Evolutionary conservation across 1,140 invertebrate species (phyloP).

Genomic region (Platyura marginata): DNA sequence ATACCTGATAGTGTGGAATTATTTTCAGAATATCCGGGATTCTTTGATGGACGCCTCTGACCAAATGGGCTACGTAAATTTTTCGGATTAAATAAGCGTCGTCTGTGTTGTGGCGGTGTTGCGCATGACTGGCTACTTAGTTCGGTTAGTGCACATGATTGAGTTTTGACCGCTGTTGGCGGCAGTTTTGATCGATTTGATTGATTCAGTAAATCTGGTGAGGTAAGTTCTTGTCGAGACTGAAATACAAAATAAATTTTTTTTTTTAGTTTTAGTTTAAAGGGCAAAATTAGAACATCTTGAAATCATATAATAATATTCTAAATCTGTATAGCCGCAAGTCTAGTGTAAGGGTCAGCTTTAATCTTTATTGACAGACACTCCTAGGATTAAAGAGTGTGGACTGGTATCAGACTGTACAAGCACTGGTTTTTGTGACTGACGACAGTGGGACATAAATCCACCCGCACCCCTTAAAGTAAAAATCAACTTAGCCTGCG

Average conservation of each 20-base stretch:
- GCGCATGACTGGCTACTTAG: conserved; percentile 44
- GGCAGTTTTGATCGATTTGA: conserved; percentile 12
- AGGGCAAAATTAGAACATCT: too few relatives aligned
- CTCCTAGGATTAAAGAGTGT: too few relatives aligned
- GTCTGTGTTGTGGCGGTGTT: conserved; percentile 56
- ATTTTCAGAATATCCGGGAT: conserved; percentile 15
- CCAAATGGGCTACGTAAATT: conserved; percentile 50
- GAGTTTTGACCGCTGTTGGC: conserved; percentile 12
- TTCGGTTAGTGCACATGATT: conserved; percentile 4
- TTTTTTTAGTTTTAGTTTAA: not conserved
- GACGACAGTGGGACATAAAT: too few relatives aligned
- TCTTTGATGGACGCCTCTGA: conserved; percentile 18
- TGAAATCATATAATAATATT: too few relatives aligned
- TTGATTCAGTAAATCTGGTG: conserved; percentile 23
- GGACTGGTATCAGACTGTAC: too few relatives aligned
- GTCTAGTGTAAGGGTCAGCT: too few relatives aligned
- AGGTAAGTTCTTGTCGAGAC: conserved; percentile 23
- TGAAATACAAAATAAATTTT: conserved; percentile 4
- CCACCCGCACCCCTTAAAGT: too few relatives aligned
- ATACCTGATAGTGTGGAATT: conserved; percentile 46
- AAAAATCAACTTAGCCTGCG: too few relatives aligned
- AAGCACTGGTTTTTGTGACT: too few relatives aligned
- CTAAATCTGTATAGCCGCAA: too few relatives aligned
- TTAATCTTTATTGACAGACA: too few relatives aligned
- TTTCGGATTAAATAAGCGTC: conserved; percentile 62